Base-by-base conservation (phyloP, 2,888 invertebrate genomes). In the Tipula unca region DNA sequence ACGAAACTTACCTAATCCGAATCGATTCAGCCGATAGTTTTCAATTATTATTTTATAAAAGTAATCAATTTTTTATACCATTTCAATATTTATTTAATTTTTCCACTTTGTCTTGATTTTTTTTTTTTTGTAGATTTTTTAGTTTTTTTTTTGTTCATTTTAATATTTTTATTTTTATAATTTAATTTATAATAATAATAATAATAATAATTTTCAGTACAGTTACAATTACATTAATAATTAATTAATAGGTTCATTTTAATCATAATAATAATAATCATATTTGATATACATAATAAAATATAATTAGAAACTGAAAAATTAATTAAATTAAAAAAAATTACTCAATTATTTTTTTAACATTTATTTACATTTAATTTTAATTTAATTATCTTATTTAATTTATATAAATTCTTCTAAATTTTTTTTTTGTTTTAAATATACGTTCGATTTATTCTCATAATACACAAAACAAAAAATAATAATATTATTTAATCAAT, bases 181-280 rank as follows among this genome's bases (percentile, higher is more conserved):
- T 69, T 69, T 69, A 69, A 48, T 48, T 48, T 17, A 48, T 48
- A 48, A 48, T 48, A n/a, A 48, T 48, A 48, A 48, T 48, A 48
- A 69, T 69, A 69, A 69, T 69, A 69, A 69, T 69, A 69, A 69
- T 69, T 69, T 69, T 69, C 69, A 69, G 69, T 69, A 69, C 69
- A 69, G 69, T 69, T 69, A 69, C 69, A 69, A 69, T 69, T 69
- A 69, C 69, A 69, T 69, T 69, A 69, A 69, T 69, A 69, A 69
- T 69, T 69, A 69, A 69, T 69, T 69, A 69, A 69, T 69, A 69
- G 69, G 69, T 69, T 69, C 69, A 69, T 69, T 69, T 69, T 69
- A 48, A 25, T 25, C 25, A 69, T 69, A 69, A 69, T 69, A 20
- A 69, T 69, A 69, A 69, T 69, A 69, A 69, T n/a, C n/a, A n/a